Evolutionary conservation across 2,888 invertebrate genomes (phyloP).

Genomic region (Papilio protenor): DNA sequence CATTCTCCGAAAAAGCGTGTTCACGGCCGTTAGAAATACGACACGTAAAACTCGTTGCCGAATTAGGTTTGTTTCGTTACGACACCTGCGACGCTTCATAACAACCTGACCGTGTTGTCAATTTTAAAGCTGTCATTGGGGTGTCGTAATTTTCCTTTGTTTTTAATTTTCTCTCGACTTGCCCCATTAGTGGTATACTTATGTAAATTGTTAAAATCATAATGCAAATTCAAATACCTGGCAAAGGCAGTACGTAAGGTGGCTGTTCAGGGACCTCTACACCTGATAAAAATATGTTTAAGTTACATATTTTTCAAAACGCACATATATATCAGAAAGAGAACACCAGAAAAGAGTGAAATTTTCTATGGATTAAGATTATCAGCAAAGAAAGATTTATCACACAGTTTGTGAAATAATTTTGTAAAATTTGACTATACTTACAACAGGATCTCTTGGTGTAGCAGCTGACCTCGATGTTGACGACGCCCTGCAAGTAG

Average conservation of each 20-base stretch:
- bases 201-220: neutral
- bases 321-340: neutral
- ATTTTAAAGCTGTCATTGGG: conserved; percentile 64
- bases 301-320: too few species aligned
- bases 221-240: conserved; percentile 46
- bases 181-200: conserved; percentile 52
- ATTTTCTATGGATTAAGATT: too few species aligned
- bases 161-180: conserved; percentile 66
- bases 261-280: conserved; percentile 46
- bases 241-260: conserved; percentile 27
- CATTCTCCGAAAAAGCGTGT: conserved; percentile 45
- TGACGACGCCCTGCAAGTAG: conserved; percentile 53
- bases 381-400: too few species aligned
- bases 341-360: neutral
- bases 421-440: conserved; percentile 49
- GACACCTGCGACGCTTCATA: conserved; percentile 61
- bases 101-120: conserved; percentile 58
- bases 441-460: conserved; percentile 73
- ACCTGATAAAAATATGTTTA: conserved; percentile 45
- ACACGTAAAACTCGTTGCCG: conserved; percentile 45
- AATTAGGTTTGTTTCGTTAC: conserved; percentile 56
- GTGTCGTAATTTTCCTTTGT: conserved; percentile 61
- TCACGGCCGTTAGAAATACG: conserved; percentile 17
- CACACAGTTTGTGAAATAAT: neutral
- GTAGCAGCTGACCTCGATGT: conserved; percentile 72